A percentile compares a stretch with the other conserved stretches of the same genome.
phyloP scores from a whole-genome alignment of 2,113 vertebrate genomes.

The Mus spicilegus region DNA sequence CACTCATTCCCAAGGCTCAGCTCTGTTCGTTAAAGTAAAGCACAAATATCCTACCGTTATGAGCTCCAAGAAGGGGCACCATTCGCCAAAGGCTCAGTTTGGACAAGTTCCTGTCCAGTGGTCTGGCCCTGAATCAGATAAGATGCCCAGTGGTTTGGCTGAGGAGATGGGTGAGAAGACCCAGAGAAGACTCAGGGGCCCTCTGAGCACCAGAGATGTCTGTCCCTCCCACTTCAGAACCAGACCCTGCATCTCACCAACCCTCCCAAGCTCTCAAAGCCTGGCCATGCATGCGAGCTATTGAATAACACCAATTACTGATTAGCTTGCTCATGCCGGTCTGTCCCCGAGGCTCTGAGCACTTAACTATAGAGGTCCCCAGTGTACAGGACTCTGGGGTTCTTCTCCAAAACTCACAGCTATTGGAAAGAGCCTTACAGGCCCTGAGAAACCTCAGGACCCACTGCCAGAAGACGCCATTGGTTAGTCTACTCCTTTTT shows the following conservation, averaged over 20 bases:
- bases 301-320: not conserved
- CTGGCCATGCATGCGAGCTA: accelerated
- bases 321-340: accelerated
- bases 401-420: not conserved
- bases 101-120: not conserved
- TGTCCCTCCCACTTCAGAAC: not conserved
- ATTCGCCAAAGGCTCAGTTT: accelerated
- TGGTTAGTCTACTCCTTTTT: not conserved
- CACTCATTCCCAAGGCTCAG: accelerated
- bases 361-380: accelerated
- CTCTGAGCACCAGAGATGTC: accelerated
- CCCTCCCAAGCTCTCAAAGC: not conserved
- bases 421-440: not conserved
- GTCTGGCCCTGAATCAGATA: not conserved
- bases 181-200: not conserved
- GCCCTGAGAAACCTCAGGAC: not conserved
- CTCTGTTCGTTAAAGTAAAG: accelerated
- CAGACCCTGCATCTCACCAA: accelerated
- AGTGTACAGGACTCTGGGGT: accelerated
- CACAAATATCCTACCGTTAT: accelerated
- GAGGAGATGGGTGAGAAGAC: accelerated
- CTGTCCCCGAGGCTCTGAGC: not conserved
- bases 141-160: not conserved
- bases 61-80: not conserved
- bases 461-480: not conserved